Percentiles rank a stretch among this genome's conserved stretches.
Evolutionary conservation across 2,113 vertebrate species (phyloP).

Genomic region (Festucalex cinctus): DNA sequence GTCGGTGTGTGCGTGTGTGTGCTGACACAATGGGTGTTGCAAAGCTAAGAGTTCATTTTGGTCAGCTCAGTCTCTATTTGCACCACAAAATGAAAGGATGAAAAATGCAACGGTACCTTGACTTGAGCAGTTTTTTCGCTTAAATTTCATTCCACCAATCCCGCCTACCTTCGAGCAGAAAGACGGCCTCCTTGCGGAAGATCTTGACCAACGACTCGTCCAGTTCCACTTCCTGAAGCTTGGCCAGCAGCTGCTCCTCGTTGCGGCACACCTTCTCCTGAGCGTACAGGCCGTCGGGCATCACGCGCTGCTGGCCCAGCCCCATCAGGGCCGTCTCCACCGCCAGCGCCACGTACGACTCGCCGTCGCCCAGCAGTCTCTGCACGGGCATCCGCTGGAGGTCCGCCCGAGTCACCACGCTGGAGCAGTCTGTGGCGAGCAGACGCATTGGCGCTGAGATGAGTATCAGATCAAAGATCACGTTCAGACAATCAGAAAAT

Average conservation of each 20-base stretch:
- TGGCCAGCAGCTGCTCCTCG: conserved; percentile 95
- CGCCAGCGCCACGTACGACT: conserved; percentile 89
- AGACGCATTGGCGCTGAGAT: background rate
- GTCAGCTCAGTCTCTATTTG: conserved; percentile 68
- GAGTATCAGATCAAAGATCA: background rate
- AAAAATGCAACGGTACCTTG: conserved; percentile 57
- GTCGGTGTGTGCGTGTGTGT: conserved; percentile 41
- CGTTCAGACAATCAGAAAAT: no score
- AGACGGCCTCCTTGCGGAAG: conserved; percentile 98
- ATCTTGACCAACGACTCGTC: conserved; percentile 96
- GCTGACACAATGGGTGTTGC: conserved; percentile 62
- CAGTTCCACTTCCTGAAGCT: conserved; percentile 95
- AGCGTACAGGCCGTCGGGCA: conserved; percentile 95
- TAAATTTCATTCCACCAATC: background rate
- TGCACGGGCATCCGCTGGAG: conserved; percentile 86
- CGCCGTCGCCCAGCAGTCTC: conserved; percentile 91
- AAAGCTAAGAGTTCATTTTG: conserved; percentile 67
- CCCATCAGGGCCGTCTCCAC: conserved; percentile 94
- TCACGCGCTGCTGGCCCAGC: conserved; percentile 92
- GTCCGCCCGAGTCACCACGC: conserved; percentile 76
- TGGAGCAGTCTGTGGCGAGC: conserved; percentile 61
- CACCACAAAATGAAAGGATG: conserved; percentile 69
- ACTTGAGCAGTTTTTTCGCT: conserved; percentile 5
- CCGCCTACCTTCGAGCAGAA: conserved; percentile 90
- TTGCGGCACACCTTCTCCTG: conserved; percentile 98